Base-by-base conservation (phyloP, 2,113 vertebrate genomes). In the Brachionichthys hirsutus region DNA sequence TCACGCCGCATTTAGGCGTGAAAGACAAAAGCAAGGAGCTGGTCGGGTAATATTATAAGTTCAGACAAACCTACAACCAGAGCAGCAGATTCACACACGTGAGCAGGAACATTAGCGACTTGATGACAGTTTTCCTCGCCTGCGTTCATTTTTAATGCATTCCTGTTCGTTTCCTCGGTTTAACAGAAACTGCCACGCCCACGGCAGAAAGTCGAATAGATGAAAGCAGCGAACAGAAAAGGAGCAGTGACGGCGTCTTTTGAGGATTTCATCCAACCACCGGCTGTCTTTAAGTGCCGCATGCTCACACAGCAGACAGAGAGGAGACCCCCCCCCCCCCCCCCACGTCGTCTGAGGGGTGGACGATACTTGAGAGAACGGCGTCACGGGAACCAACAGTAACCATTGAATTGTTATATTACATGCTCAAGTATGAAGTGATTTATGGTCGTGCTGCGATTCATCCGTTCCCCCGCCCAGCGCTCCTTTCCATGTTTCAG, bases 381-480 rank as follows among this genome's bases (percentile, higher is more conserved):
- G 35, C 49, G 45, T 41, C 35, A 46, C 7, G 49, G 50, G 44
- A 50, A 38, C 54, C 55, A 45, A 18, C 36, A 24, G 64, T 51
- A 53, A 64, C 9, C 12, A 70, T 16, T 64, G 62, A 68, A 82
- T 57, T 72, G 67, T 77, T 75, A 8, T 3, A 38, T 35, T 54
- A 52, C 40, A 22, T 65, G 47, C 71, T 71, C 24, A 14, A 65
- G 52, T 62, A 72, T 68, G 60, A 81, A 76, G 69, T 53, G 62
- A 75, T 75, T 67, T 71, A 62, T 66, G 68, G 68, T 75, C 58
- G 44, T 45, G 55, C 49, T 12, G 62, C 15, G 64, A 75, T 78
- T 75, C 67, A 80, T 83, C 58, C 24, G 63, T 63, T 81, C 51
- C 59, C 50, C 55, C 14, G 15, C 62, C 34, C 47, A 77, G 58